phyloP scores from a whole-genome alignment of 2,797 vertebrate genomes.

The Todus mexicanus region DNA sequence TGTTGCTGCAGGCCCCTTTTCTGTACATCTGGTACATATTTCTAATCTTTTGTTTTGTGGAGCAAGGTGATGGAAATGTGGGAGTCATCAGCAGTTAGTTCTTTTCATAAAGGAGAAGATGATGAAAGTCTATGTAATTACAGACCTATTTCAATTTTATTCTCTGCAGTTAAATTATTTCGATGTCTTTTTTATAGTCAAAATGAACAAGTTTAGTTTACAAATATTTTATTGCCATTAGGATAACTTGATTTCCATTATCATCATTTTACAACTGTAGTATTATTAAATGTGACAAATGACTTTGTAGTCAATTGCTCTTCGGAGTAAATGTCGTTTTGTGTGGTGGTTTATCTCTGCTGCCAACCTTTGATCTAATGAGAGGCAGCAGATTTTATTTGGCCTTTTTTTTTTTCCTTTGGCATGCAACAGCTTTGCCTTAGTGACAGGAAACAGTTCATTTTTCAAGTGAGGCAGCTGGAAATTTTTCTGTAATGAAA shows the following conservation, averaged over 20 bases:
- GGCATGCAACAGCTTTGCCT: slow-evolving; percentile 12
- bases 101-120: slow-evolving; percentile 55
- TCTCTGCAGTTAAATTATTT: slow-evolving; percentile 72
- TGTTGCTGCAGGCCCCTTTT: slow-evolving; percentile 56
- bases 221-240: slow-evolving; percentile 74
- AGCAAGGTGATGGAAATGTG: slow-evolving; percentile 21
- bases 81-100: slow-evolving; percentile 47
- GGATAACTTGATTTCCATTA: slow-evolving; percentile 64
- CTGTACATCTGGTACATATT: slow-evolving; percentile 51
- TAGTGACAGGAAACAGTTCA: slow-evolving; percentile 43
- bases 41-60: slow-evolving; percentile 61
- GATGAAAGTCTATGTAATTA: slow-evolving; percentile 71
- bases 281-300: slow-evolving; percentile 72
- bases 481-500: slow-evolving; percentile 36
- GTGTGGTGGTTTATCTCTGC: slow-evolving; percentile 34
- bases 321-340: slow-evolving; percentile 39
- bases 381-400: slow-evolving; percentile 43
- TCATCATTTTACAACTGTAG: slow-evolving; percentile 53
- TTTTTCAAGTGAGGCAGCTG: slow-evolving; percentile 35
- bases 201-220: slow-evolving; percentile 71
- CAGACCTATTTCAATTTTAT: slow-evolving; percentile 66
- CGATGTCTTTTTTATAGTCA: slow-evolving; percentile 63
- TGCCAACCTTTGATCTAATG: slow-evolving; percentile 53
- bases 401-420: not conserved
- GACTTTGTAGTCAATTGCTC: slow-evolving; percentile 20